Base-by-base conservation (phyloP, 2,888 invertebrate genomes). In the Sturmia bella region DNA sequence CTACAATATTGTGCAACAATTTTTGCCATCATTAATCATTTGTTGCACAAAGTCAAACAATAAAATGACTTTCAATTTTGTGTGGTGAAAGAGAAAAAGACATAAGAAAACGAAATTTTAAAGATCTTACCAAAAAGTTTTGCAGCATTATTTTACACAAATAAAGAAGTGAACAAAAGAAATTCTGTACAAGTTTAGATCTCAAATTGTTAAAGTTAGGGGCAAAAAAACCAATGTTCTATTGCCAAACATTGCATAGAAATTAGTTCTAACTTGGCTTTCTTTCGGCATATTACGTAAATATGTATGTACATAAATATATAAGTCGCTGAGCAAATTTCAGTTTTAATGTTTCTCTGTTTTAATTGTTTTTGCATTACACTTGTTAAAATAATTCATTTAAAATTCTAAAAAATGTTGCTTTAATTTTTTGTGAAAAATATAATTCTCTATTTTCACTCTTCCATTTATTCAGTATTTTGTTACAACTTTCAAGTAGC, bases 21-120 rank as follows among this genome's bases (percentile, higher is more conserved):
- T 70, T 80, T 79, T 69, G 37, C 80, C 69, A 75, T 80, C 80
- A 80, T 80, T 80, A 75, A 80, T 80, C 80, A 75, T 75, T 75
- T 57, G 69, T 52, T 75, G 69, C 69, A 70, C 45, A 80, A 74
- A 80, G 73, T 75, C 80, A 75, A 70, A 70, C 74, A 75, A 70
- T 27, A 45, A 64, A 80, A 69, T 80, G 70, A 75, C 69, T 80
- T 80, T 75, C 57, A 68, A 43, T 68, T 69, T 69, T 70, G 7
- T 54, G 61, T 24, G 69, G 32, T 17, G 11, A 57, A 39, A 11
- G 32, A 9, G 17, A 57, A 19, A 6, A 13, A 0, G 17, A 17
- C 17, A 12, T 45, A 15, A 17, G 15, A 15, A 15, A 15, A 7
- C 15, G 15, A 45, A 45, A n/a, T 7, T 11, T 15, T 1, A 21